These are phyloP conservation scores for Epizoanthus fatuus DNA, from an alignment of 92 coral and sea anemone genomes.

Conservation along the genomic window DNA sequence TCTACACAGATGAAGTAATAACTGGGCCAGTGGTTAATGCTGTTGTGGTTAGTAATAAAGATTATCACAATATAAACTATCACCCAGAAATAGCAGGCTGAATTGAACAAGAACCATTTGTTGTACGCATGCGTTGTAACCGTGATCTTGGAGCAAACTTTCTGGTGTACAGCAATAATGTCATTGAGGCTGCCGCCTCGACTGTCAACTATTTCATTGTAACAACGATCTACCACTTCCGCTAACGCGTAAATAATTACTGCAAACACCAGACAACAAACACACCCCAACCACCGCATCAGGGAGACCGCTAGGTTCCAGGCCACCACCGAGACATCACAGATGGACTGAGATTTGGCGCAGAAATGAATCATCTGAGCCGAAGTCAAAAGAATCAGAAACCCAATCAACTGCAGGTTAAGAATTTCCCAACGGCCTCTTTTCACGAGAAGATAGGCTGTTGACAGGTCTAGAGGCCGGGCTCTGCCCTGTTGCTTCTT, in stretches of 20 bases:
- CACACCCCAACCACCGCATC: slow-evolving; percentile 51
- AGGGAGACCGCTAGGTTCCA: slow-evolving; percentile 43
- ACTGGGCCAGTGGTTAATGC: slow-evolving; percentile 25
- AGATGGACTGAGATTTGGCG: slow-evolving; percentile 5
- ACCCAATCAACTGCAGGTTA: slow-evolving; percentile 46
- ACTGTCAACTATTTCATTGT: slow-evolving; percentile 41
- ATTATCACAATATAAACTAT: slow-evolving; percentile 33
- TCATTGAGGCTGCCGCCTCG: slow-evolving; percentile 51
- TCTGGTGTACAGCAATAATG: slow-evolving; percentile 58
- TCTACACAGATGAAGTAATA: slow-evolving; percentile 44
- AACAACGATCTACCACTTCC: slow-evolving; percentile 31
- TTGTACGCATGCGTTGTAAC: slow-evolving; percentile 38
- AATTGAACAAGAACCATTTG: slow-evolving; percentile 55
- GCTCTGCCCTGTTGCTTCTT: background rate
- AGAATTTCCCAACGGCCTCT: slow-evolving; percentile 47
- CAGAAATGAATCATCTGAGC: slow-evolving; percentile 40
- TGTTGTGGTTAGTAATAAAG: slow-evolving; percentile 16
- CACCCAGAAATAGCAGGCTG: slow-evolving; percentile 70
- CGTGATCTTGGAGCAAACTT: slow-evolving; percentile 44
- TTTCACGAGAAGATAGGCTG: slow-evolving; percentile 48
- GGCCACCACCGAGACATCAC: slow-evolving; percentile 35
- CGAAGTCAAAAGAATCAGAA: slow-evolving; percentile 38
- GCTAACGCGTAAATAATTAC: slow-evolving; percentile 47
- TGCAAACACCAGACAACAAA: slow-evolving; percentile 55
- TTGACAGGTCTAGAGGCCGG: slow-evolving; percentile 2